Percentiles rank a stretch among this genome's conserved stretches.
phyloP scores from a whole-genome alignment of 2,113 vertebrate genomes.

The Gopherus flavomarginatus region DNA sequence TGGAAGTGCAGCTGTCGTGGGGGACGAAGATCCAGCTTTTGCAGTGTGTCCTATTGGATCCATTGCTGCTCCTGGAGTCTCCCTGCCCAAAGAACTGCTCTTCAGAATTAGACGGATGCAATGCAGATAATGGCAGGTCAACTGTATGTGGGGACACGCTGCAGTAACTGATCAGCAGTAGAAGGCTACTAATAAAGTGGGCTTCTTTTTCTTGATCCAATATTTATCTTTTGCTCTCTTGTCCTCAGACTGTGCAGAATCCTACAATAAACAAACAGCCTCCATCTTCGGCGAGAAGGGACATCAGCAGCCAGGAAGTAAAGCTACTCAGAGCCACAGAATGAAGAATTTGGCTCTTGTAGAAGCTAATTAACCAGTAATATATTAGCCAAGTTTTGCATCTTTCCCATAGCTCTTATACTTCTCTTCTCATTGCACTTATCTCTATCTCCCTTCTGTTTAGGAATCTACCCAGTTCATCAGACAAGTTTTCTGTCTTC shows the following conservation, averaged over 20 bases:
- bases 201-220: not conserved
- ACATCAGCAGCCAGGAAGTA: not conserved
- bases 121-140: not conserved
- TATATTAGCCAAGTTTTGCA: not conserved
- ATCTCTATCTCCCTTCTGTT: not conserved
- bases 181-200: not conserved
- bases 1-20: not conserved
- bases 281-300: not conserved
- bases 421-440: not conserved
- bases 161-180: not conserved
- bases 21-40: not conserved
- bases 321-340: not conserved
- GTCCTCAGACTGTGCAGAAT: not conserved
- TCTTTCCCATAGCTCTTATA: not conserved
- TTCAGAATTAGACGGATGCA: not conserved
- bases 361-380: not conserved
- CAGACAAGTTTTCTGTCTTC: not conserved
- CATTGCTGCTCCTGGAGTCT: not conserved
- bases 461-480: accelerated
- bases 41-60: not conserved
- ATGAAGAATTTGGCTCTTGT: not conserved
- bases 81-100: not conserved
- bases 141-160: not conserved
- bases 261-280: not conserved
- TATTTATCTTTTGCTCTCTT: not conserved